These are phyloP conservation scores for Chelidonichthys spinosus DNA, from an alignment of 2,797 vertebrate species.

Conservation along the genomic window DNA sequence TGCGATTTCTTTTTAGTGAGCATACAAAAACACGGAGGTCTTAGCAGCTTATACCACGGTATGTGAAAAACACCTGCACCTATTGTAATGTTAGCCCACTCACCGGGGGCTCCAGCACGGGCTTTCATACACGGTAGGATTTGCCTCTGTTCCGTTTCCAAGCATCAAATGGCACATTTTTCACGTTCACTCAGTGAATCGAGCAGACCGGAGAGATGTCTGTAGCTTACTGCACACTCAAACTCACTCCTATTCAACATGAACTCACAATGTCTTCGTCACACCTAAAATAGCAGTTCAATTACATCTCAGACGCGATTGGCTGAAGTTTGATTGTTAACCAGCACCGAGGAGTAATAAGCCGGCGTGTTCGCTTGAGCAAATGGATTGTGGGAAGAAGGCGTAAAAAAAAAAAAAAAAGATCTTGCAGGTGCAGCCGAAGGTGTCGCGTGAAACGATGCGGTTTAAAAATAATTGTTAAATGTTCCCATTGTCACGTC, in stretches of 20 bases:
- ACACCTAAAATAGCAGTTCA: background rate
- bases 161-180: background rate
- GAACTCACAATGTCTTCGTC: background rate
- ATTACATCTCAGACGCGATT: conserved; percentile 6
- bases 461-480: background rate
- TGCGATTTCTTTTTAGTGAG: background rate
- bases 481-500: background rate
- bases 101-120: background rate
- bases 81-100: background rate
- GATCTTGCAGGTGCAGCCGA: background rate
- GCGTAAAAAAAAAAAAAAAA: background rate
- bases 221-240: background rate
- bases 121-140: background rate
- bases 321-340: conserved; percentile 4
- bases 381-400: background rate
- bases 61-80: conserved; percentile 7
- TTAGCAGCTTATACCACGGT: background rate
- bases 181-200: background rate
- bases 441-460: background rate
- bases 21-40: background rate
- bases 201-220: background rate
- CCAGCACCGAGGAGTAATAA: background rate
- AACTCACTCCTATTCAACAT: background rate
- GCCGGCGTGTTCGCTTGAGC: background rate
- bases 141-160: background rate